Evolutionary conservation across 2,113 vertebrate species (phyloP), one percentile per base, ranked within the genome.

Genomic region (Nyctibius bracteatus): DNA sequence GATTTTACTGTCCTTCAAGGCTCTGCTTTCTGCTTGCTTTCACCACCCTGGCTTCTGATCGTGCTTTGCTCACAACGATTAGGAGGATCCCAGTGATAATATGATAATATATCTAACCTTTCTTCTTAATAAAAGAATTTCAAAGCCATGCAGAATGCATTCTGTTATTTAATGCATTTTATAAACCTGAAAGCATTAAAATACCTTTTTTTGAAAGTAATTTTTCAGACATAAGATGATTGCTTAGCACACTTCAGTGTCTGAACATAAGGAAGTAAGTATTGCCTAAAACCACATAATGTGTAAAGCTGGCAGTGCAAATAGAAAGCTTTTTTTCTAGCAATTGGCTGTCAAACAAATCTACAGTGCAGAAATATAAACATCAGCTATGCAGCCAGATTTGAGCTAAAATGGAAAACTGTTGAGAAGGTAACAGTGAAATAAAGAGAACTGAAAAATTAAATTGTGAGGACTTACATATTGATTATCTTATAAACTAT

Each of bases 301-400:
- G 44, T 81, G 88, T 63, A 96, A 90, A 88, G 75, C 46, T 94
- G 96, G 84, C 92, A 96, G 70, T 74, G 91, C 79, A 96, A 96
- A 95, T 43, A 97, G 88, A 85, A 96, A 91, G 65, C 83, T 81
- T 85, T 92, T 92, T 73, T 91, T 78, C 75, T 74, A 88, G 97
- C 75, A 80, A 94, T 28, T 95, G 94, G 84, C 92, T 98, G 91
- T 87, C 90, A 92, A 92, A 94, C 94, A 92, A 43, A 93, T 86
- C 96, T 72, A 75, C 81, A 92, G 92, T 90, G 62, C 81, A 90
- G 96, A 95, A 93, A 96, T 94, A 94, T 65, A 94, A 94, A 96
- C 88, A 91, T 92, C 88, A 96, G 95, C 59, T 81, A 52, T 66
- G 70, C 80, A 93, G 78, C 81, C 90, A 90, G 95, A n/a, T 96